Evolutionary conservation across 1,140 invertebrate genomes (phyloP).

Genomic region (Caligus rogercresseyi): DNA sequence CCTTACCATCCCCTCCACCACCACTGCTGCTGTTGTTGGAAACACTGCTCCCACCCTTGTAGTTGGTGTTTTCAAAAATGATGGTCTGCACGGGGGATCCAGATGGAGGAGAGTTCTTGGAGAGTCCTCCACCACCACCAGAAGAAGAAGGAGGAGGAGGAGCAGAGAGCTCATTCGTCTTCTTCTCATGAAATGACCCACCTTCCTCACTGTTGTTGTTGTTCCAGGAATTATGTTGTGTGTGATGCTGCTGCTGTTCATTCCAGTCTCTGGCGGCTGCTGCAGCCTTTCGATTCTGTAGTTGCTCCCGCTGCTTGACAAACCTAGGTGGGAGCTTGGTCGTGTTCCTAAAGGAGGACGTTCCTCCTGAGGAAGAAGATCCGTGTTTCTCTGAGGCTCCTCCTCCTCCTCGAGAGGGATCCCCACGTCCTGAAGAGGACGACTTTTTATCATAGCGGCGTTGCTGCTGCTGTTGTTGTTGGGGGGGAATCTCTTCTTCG

Average conservation of each 20-base stretch:
- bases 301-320: slow-evolving; percentile 50
- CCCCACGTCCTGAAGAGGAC: too few relatives aligned
- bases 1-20: background rate
- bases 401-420: background rate
- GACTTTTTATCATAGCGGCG: background rate
- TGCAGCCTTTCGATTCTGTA: background rate
- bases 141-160: background rate
- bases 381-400: too few relatives aligned
- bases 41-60: slow-evolving; percentile 38
- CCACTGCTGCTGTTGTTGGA: slow-evolving; percentile 13
- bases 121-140: slow-evolving; percentile 25
- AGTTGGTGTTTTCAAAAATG: slow-evolving; percentile 81
- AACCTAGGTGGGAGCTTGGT: slow-evolving; percentile 55
- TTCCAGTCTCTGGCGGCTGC: background rate
- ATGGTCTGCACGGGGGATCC: slow-evolving; percentile 68
- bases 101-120: slow-evolving; percentile 49
- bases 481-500: too few relatives aligned
- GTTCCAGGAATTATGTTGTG: background rate
- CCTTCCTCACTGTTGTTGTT: background rate
- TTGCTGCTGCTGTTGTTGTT: background rate
- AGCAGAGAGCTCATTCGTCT: background rate
- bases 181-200: background rate
- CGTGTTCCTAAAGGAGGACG: background rate
- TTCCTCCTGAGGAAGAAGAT: background rate
- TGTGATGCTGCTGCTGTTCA: background rate